Evolutionary conservation across 2,888 invertebrate genomes (phyloP), one percentile per base, ranked within the genome.

Genomic region (Pyrocoelia pectoralis): DNA sequence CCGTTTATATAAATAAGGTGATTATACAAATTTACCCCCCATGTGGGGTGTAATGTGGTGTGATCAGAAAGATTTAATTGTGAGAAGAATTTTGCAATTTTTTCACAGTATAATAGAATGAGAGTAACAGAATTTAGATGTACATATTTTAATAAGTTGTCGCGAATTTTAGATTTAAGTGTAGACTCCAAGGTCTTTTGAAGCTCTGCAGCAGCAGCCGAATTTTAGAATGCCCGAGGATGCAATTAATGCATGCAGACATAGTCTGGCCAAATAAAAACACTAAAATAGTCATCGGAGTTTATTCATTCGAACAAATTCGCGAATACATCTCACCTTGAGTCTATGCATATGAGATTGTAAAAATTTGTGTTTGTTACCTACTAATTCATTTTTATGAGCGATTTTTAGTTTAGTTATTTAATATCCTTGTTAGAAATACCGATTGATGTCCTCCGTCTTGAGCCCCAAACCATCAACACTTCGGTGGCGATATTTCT

Each of bases 201-300:
- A 59, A 28, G 61, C 68, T n/a, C n/a, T 69, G 70, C 68, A 70
- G 59, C 68, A 68, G 70, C 69, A 70, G 68, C 70, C 72, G 69
- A 70, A 71, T 68, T 72, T 70, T 65, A 74, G 73, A 76, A 72
- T 75, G 77, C 79, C 77, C 71, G 73, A 76, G 78, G 79, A 77
- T 78, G 78, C 80, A 79, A 80, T 80, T 79, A 80, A 80, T 79
- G 78, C 79, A 80, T 76, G 76, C 77, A 78, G 77, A 79, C 79
- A 72, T 73, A 72, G 75, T 67, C 72, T 69, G 71, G 70, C 71
- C 67, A 68, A 67, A 73, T 71, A 68, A 72, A 73, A 72, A 68
- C 69, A 69, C 65, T 66, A 66, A 71, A 69, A 71, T 70, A 65
- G 72, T 73, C 73, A 73, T 70, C 69, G 65, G 70, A 70, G 72